phyloP scores from a whole-genome alignment of 2,888 invertebrate genomes.

The Nebria brevicollis region DNA sequence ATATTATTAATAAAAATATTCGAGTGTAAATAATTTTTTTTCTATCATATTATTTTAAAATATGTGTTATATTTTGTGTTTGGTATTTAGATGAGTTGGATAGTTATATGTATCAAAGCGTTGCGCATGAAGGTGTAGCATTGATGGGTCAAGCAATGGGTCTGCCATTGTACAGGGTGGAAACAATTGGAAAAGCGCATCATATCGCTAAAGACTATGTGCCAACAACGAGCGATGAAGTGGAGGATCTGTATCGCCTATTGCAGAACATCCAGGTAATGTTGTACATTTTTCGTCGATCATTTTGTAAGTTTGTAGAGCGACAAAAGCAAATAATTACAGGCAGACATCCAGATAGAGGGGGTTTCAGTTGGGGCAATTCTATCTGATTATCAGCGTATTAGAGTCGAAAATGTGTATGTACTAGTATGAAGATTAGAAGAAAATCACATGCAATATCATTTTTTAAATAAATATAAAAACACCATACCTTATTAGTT shows the following conservation, averaged over 20 bases:
- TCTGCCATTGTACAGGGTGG: slow-evolving; percentile 86
- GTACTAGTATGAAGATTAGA: slow-evolving; percentile 59
- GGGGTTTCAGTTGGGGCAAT: slow-evolving; percentile 98
- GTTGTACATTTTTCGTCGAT: slow-evolving; percentile 48
- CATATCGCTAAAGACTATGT: slow-evolving; percentile 82
- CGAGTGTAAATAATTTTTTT: not conserved
- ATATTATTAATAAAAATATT: not conserved
- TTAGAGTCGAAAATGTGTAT: slow-evolving; percentile 98
- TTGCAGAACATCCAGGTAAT: slow-evolving; percentile 79
- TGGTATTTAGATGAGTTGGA: slow-evolving; percentile 83
- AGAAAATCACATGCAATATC: not conserved
- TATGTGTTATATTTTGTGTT: not conserved
- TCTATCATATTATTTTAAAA: not conserved
- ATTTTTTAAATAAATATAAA: not conserved
- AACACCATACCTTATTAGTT: not conserved
- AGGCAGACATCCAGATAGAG: slow-evolving; percentile 80
- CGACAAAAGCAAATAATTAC: slow-evolving; percentile 54
- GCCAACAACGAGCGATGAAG: slow-evolving; percentile 90
- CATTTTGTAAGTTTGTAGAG: slow-evolving; percentile 35
- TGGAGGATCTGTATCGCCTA: slow-evolving; percentile 93
- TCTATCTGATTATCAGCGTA: slow-evolving; percentile 97
- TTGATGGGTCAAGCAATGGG: slow-evolving; percentile 94
- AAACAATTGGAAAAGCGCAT: slow-evolving; percentile 86
- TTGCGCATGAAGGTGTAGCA: slow-evolving; percentile 94
- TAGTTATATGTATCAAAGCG: slow-evolving; percentile 99